Evolutionary conservation across 2,888 invertebrate genomes (phyloP).

Genomic region (Ectropis crepuscularia): DNA sequence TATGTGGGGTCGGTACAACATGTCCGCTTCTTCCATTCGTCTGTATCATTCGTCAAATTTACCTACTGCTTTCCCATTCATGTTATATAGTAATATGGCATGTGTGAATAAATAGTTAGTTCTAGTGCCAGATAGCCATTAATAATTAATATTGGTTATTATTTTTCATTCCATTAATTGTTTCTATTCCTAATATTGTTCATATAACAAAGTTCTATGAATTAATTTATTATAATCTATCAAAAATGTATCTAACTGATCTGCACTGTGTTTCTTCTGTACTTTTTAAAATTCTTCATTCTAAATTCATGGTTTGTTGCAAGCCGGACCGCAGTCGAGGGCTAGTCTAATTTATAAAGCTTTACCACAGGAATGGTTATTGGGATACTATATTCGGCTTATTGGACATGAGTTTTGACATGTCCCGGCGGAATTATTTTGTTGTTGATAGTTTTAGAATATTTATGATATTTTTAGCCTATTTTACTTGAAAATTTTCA

Average conservation of each 20-base stretch:
- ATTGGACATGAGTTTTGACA: conserved; percentile 39
- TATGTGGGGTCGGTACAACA: too few relatives aligned
- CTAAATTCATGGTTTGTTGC: background rate
- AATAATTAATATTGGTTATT: too few relatives aligned
- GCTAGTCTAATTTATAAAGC: conserved; percentile 40
- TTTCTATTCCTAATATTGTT: too few relatives aligned
- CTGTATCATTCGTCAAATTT: too few relatives aligned
- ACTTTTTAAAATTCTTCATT: background rate
- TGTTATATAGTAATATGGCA: too few relatives aligned
- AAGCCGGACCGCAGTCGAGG: conserved; percentile 7
- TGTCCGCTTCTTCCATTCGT: too few relatives aligned
- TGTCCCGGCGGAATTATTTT: conserved; percentile 33
- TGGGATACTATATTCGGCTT: conserved; percentile 51
- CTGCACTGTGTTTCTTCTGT: background rate
- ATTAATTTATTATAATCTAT: background rate
- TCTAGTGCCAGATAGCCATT: too few relatives aligned
- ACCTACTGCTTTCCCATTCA: too few relatives aligned
- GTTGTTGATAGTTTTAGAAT: conserved; percentile 3
- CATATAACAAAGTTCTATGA: too few relatives aligned
- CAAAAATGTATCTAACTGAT: background rate
- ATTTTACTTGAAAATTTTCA: too few relatives aligned
- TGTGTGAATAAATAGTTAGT: too few relatives aligned
- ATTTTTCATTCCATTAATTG: too few relatives aligned
- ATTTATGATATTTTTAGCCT: background rate
- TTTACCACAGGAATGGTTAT: conserved; percentile 49